Evolutionary conservation across 2,888 invertebrate species (phyloP).

Genomic region (Euzetes globulus): DNA sequence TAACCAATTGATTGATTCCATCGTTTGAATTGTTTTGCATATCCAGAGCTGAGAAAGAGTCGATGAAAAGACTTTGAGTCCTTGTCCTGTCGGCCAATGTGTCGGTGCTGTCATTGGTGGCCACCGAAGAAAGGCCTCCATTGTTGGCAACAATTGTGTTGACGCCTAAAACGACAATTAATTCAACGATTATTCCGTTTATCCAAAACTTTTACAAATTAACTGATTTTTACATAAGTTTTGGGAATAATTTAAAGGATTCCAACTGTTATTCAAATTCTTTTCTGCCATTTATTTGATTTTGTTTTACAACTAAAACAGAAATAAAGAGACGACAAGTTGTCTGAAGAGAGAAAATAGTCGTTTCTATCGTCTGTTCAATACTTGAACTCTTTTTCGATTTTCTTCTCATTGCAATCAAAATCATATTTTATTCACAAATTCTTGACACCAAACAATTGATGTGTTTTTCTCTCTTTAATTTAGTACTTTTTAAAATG

Average conservation of each 20-base stretch:
- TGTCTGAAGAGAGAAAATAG: no score
- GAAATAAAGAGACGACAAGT: no score
- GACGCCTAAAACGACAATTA: background rate
- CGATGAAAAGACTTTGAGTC: background rate
- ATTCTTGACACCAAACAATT: no score
- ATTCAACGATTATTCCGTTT: background rate
- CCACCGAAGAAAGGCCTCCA: background rate
- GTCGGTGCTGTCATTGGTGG: background rate
- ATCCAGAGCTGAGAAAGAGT: background rate
- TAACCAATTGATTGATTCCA: background rate
- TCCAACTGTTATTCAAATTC: background rate
- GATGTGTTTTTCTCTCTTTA: no score
- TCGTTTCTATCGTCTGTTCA: no score
- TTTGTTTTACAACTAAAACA: background rate
- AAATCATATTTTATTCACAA: no score
- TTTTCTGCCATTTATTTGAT: background rate
- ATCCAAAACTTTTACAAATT: background rate
- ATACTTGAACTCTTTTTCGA: no score
- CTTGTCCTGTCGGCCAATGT: background rate
- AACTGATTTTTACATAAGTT: background rate
- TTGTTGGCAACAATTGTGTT: no score
- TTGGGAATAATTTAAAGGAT: constrained; percentile 18
- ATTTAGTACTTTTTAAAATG: no score
- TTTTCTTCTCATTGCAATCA: no score
- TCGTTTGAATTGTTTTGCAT: background rate